Conservation (phyloP, 1,140 invertebrate species). For the Nephotettix cincticeps region DNA sequence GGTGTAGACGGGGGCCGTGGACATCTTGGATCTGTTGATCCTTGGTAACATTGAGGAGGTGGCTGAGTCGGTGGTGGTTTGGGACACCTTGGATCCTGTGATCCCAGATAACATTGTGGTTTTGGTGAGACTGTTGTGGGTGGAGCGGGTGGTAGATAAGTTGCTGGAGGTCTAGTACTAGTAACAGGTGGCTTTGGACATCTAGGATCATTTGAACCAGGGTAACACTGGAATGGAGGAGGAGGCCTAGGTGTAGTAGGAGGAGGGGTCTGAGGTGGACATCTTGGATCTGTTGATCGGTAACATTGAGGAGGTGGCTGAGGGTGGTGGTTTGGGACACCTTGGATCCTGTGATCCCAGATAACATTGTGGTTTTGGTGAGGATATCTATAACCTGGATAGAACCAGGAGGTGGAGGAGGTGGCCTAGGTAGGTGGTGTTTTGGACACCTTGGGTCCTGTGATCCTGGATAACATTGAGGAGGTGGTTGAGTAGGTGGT, state of each 20-base stretch:
- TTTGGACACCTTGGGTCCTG: slow-evolving; percentile 44
- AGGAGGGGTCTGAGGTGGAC: slow-evolving; percentile 38
- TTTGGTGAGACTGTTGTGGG: too few species aligned
- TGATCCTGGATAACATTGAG: slow-evolving; percentile 43
- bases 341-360: slow-evolving; percentile 42
- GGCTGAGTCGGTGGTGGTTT: slow-evolving; percentile 38
- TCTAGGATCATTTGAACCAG: slow-evolving; percentile 42
- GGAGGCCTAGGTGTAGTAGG: slow-evolving; percentile 41
- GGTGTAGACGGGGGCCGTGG: slow-evolving; percentile 34
- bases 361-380: slow-evolving; percentile 39
- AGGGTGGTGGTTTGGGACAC: slow-evolving; percentile 38
- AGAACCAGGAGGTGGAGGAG: slow-evolving; percentile 39
- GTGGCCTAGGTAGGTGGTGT: slow-evolving; percentile 37
- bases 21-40: slow-evolving; percentile 45
- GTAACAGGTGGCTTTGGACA: slow-evolving; percentile 41
- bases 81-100: slow-evolving; percentile 43
- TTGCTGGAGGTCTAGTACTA: slow-evolving; percentile 42
- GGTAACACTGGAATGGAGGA: slow-evolving; percentile 30
- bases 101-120: slow-evolving; percentile 43
- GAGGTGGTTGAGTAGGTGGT: slow-evolving; percentile 22
- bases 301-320: slow-evolving; percentile 33
- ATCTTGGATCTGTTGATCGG: slow-evolving; percentile 46
- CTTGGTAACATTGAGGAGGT: slow-evolving; percentile 44
- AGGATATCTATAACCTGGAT: slow-evolving; percentile 45
- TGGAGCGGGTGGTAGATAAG: slow-evolving; percentile 16